Conservation (phyloP, 2,888 invertebrate species). For the Yponomeuta cagnagella region DNA sequence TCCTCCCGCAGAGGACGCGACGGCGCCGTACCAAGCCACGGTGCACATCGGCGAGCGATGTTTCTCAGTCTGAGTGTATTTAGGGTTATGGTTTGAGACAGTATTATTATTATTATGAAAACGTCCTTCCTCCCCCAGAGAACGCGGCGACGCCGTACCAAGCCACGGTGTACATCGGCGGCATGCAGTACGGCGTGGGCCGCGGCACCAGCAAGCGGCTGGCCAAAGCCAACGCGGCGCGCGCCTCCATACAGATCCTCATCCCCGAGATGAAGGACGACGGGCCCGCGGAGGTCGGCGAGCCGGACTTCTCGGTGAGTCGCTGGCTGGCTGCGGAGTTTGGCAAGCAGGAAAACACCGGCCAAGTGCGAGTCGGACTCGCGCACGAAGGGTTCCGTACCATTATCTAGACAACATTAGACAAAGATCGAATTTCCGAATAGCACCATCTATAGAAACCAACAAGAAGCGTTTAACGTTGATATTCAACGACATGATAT, state of each 20-base stretch:
- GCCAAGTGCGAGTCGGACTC: too few relatives aligned
- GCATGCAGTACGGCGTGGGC: slow-evolving; percentile 95
- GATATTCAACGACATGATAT: too few relatives aligned
- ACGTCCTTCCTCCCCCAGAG: slow-evolving; percentile 60
- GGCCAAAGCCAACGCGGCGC: slow-evolving; percentile 96
- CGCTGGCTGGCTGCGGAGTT: slow-evolving; percentile 33
- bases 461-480: too few relatives aligned
- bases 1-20: slow-evolving; percentile 83
- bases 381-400: too few relatives aligned
- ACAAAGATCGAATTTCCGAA: too few relatives aligned
- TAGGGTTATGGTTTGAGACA: too few relatives aligned
- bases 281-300: slow-evolving; percentile 38
- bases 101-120: too few relatives aligned
- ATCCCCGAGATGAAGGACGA: slow-evolving; percentile 94
- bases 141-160: slow-evolving; percentile 96
- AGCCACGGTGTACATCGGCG: slow-evolving; percentile 93
- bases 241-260: slow-evolving; percentile 90
- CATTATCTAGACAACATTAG: too few relatives aligned
- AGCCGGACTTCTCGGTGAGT: slow-evolving; percentile 34
- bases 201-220: slow-evolving; percentile 96
- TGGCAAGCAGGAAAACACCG: too few relatives aligned
- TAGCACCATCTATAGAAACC: too few relatives aligned
- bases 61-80: too few relatives aligned
- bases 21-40: slow-evolving; percentile 95
- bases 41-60: slow-evolving; percentile 85